Base-by-base conservation (phyloP, 2,797 vertebrate genomes). In the Scolopax bukidnonensis region DNA sequence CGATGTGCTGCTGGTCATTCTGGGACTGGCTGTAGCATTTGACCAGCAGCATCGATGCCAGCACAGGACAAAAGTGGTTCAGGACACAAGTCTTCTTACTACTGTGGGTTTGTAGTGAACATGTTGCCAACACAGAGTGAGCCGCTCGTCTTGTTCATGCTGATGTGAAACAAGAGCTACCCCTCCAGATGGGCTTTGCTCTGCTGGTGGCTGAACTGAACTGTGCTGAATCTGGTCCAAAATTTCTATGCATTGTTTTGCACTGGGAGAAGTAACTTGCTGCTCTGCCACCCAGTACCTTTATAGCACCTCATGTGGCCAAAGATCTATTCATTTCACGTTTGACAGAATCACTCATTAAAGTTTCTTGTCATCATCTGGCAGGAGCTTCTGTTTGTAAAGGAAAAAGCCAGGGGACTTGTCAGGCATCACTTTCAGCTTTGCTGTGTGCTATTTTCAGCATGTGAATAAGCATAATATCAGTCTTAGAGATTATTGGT, bases 121-220 rank as follows among this genome's bases (percentile, higher is more conserved):
- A 1, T 0, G 0, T 18, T 7, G 0, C 17, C 32, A 28, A 56
- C n/a, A 28, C n/a, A 8, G n/a, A 81, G 11, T 0, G 4, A 90
- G 25, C 23, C 53, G 3, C 3, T 50, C 6, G 0, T 53, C 70
- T 47, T n/a, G 38, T 54, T 81, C 43, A 32, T 0, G 0, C 24
- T 51, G 30, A 4, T 70, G 41, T n/a, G 43, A 28, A 61, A 25
- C 33, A n/a, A 2, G 10, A 27, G 32, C 36, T 47, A 10, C 28
- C 56, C 43, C 40, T 95, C 16, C 30, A 56, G 47, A 11, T 27
- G 73, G 33, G 32, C 33, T 83, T 69, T 74, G 71, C 41, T 75
- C 65, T 77, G 41, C 43, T 0, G 2, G 7, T 78, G 59, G 7
- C 40, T 89, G 30, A 20, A 13, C 17, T 30, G 76, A 81, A n/a